Evolutionary conservation across 1,140 invertebrate genomes (phyloP), one percentile per base, ranked within the genome.

Genomic region (Apocrypta bakeri): DNA sequence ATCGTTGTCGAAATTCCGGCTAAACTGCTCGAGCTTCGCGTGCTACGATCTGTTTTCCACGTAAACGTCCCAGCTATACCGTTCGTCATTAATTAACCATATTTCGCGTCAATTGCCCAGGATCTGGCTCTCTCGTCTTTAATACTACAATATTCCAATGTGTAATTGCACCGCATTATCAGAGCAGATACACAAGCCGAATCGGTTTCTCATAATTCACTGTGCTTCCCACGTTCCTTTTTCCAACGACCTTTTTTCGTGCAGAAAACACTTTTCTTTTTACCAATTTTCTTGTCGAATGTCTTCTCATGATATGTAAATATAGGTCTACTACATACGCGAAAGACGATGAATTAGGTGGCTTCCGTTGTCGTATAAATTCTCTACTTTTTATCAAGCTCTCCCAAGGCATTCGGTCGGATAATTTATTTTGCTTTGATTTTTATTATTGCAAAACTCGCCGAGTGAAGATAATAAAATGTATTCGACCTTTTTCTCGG

Each of bases 171-270:
- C 42, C 33, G 24, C 7, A 12, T 37, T n/a, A 25, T 33, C 48
- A 56, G 17, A 7, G 56, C 42, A 21, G 33, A 37, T 40, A 40
- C 37, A 14, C 9, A 33, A 75, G n/a, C 27, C 37, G 27, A 75
- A 68, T 81, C 31, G 79, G 33, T 29, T 75, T 75, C 72, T 75
- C 72, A 75, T 76, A 24, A 61, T 82, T 76, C 76, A 82, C 56
- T 40, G 79, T 25, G 72, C 40, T 77, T 82, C 64, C 72, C 79
- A 75, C 72, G 72, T 56, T 0, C 48, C 14, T n/a, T 48, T 48
- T 56, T 56, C 21, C 48, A 21, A 56, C 14, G n/a, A n/a, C 14
- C 48, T 56, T 56, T 56, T 0, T 37, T 4, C n/a, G 6, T 21
- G 17, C 1, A n/a, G 48, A 56, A 56, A 4, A 6, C 42, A 48